These are phyloP conservation scores for Hyppa rectilinea DNA, from an alignment of 2,888 invertebrate species.

Conservation along the genomic window DNA sequence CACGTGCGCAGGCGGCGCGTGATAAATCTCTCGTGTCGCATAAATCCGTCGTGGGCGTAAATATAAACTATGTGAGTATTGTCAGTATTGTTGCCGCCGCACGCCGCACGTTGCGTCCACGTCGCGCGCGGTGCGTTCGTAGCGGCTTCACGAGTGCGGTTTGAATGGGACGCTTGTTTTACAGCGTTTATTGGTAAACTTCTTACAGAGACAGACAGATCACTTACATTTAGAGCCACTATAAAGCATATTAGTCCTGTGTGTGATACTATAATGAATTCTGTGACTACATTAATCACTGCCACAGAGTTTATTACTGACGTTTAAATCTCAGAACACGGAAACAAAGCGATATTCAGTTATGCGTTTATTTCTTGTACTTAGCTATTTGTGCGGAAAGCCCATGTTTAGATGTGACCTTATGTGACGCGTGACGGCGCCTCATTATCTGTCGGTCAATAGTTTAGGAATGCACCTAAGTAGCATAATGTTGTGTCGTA, in stretches of 20 bases:
- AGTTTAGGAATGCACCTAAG: not conserved
- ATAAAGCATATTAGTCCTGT: not conserved
- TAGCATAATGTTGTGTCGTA: not conserved
- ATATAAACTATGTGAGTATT: slow-evolving; percentile 66
- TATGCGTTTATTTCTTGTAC: slow-evolving; percentile 9
- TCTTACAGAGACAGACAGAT: not conserved
- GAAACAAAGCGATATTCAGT: slow-evolving; percentile 27
- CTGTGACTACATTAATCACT: not conserved
- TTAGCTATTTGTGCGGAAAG: slow-evolving; percentile 22
- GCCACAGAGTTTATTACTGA: not conserved
- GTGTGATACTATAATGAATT: not conserved
- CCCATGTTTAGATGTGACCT: slow-evolving; percentile 26
- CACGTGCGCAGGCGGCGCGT: slow-evolving; percentile 68
- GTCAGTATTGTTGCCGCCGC: slow-evolving; percentile 60
- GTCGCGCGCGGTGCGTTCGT: slow-evolving; percentile 22
- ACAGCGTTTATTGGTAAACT: not conserved
- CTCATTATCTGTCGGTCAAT: not conserved
- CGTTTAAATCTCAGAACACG: slow-evolving; percentile 15
- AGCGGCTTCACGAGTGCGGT: slow-evolving; percentile 55
- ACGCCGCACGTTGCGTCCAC: not conserved
- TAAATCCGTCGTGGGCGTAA: slow-evolving; percentile 68
- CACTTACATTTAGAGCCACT: not conserved
- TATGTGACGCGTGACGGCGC: not conserved
- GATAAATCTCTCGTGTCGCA: slow-evolving; percentile 73
- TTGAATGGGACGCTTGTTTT: slow-evolving; percentile 64